phyloP scores from a whole-genome alignment of 2,797 vertebrate species.

The Esox masquinongy region DNA sequence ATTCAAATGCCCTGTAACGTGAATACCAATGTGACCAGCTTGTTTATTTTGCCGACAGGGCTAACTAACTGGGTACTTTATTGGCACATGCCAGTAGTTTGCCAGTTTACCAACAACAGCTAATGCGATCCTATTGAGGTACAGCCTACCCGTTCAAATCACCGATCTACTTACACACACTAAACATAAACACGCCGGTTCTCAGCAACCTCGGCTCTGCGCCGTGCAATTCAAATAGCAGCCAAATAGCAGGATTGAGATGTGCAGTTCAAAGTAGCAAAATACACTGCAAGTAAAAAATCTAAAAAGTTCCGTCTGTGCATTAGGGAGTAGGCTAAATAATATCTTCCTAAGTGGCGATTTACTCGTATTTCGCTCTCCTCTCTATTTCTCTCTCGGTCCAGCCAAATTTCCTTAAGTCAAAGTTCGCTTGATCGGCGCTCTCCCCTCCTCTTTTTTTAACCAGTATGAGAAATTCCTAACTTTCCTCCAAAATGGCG shows the following conservation, averaged over 20 bases:
- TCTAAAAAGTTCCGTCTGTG: slow-evolving; percentile 32
- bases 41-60: background rate
- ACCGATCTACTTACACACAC: no score
- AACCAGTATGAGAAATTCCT: slow-evolving; percentile 67
- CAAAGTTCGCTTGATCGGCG: slow-evolving; percentile 36
- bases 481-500: slow-evolving; percentile 88
- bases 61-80: background rate
- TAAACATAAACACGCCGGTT: no score
- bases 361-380: background rate
- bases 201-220: no score
- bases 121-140: no score
- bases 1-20: background rate
- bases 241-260: background rate
- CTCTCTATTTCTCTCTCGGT: background rate
- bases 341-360: background rate
- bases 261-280: background rate
- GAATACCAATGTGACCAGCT: slow-evolving; percentile 12
- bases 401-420: background rate
- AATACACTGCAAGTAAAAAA: background rate
- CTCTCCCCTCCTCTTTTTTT: slow-evolving; percentile 43
- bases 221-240: background rate
- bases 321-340: background rate
- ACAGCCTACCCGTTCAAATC: no score
- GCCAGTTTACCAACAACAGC: no score
- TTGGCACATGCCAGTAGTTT: background rate